Evolutionary conservation across 2,888 invertebrate genomes (phyloP), one percentile per base, ranked within the genome.

Genomic region (Lepidocyrtinus sp.): DNA sequence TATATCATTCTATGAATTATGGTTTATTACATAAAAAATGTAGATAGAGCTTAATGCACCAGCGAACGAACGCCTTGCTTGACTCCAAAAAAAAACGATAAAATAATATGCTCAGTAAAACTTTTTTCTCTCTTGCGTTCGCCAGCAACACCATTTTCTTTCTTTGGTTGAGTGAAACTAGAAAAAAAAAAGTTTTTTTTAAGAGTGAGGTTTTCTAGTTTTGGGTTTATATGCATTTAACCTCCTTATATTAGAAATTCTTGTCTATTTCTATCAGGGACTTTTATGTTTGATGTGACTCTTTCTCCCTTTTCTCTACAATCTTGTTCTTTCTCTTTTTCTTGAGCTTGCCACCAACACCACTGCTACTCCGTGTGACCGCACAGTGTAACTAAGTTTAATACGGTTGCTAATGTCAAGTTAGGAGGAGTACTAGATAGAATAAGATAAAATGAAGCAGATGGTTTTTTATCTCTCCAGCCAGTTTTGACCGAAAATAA

Each of bases 381-480:
- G 46, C 63, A 21, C n/a, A 59, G 59, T 59, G 22, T 19, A 21
- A 59, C 21, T n/a, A 59, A 21, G 21, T 59, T 59, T 59, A 59
- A 36, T 25, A 50, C 50, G 17, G 12, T 17, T n/a, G 27, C 36
- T 65, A 74, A 79, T 74, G 74, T 80, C 80, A 79, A 80, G 80
- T 69, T 45, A 75, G 55, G 74, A 61, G 17, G 63, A 68, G 69
- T n/a, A 75, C 26, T 46, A 77, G 77, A 71, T 72, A 63, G 65
- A 69, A 36, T 9, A 27, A 74, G 79, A 80, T 80, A 75, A 64
- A 75, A 70, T 25, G 75, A 70, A 69, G 75, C 80, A 80, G 80
- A 80, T 80, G 80, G 75, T 74, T 80, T 80, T 75, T 80, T 80
- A 79, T 79, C 74, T 64, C 72, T 79, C 69, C 65, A 74, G 73